These are phyloP conservation scores for Spodoptera exigua DNA, from an alignment of 2,888 invertebrate genomes.

Conservation along the genomic window DNA sequence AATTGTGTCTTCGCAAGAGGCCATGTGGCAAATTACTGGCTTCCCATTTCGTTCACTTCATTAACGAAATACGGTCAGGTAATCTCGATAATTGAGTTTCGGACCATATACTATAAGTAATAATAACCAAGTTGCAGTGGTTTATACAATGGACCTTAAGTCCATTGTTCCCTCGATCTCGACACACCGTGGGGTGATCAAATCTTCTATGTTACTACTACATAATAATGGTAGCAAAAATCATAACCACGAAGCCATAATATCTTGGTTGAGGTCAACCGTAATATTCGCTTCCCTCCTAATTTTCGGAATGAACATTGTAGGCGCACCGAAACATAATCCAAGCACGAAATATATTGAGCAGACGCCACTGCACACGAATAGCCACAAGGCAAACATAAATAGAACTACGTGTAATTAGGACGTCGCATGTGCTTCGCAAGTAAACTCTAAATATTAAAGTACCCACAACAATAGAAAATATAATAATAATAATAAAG, in stretches of 20 bases:
- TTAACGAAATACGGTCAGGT: conserved; percentile 13
- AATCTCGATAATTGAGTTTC: background rate
- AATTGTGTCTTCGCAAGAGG: conserved; percentile 21
- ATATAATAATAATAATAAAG: conserved; percentile 1
- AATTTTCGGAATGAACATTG: conserved; percentile 60
- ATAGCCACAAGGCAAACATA: conserved; percentile 48
- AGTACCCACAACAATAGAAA: conserved; percentile 11
- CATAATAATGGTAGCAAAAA: no score
- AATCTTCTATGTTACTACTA: no score
- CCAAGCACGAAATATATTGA: conserved; percentile 56
- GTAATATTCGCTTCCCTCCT: conserved; percentile 53
- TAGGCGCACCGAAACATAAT: conserved; percentile 55
- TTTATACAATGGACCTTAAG: no score
- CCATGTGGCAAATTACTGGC: conserved; percentile 22
- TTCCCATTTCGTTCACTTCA: conserved; percentile 14
- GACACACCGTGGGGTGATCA: no score
- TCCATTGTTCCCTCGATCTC: no score
- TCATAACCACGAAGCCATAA: conserved; percentile 58
- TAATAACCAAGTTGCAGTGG: no score
- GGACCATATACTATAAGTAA: no score
- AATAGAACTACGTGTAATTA: conserved; percentile 28
- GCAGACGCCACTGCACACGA: conserved; percentile 50
- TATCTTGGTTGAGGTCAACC: conserved; percentile 48
- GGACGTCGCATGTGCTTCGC: conserved; percentile 17
- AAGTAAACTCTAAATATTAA: conserved; percentile 7